These are phyloP conservation scores for Trinorchestia longiramus DNA, from an alignment of 1,140 invertebrate species.

Conservation along the genomic window DNA sequence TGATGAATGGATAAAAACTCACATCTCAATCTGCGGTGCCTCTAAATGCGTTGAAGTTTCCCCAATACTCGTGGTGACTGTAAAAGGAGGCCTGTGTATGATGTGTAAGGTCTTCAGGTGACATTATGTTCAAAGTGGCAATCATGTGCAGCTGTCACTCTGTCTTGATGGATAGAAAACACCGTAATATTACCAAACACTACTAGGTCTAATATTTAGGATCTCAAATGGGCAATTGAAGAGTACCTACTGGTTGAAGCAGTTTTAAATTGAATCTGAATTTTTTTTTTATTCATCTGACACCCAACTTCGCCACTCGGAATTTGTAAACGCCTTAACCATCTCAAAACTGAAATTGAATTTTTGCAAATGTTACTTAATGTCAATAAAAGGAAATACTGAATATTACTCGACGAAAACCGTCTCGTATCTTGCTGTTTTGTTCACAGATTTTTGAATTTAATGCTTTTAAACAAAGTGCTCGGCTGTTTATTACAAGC, in stretches of 20 bases:
- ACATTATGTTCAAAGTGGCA: no score
- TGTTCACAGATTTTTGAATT: not conserved
- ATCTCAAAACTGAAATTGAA: not conserved
- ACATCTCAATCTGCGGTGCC: no score
- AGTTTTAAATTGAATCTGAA: not conserved
- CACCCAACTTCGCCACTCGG: not conserved
- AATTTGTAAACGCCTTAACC: not conserved
- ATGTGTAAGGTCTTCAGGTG: no score
- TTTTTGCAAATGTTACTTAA: not conserved
- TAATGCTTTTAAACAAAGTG: not conserved
- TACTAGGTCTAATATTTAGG: not conserved
- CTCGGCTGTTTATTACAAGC: not conserved
- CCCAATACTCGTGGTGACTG: no score
- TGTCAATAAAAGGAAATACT: not conserved
- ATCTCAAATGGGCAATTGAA: not conserved
- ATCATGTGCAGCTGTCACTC: no score
- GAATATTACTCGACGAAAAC: not conserved
- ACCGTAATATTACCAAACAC: not conserved
- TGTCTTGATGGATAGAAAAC: not conserved
- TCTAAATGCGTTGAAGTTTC: no score
- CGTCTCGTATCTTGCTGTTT: not conserved
- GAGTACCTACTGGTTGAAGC: not conserved
- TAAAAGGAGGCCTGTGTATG: no score
- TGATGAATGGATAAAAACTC: no score
- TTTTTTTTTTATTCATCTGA: not conserved